Conservation (phyloP, 2,113 vertebrate genomes). For the Hippocampus zosterae region DNA sequence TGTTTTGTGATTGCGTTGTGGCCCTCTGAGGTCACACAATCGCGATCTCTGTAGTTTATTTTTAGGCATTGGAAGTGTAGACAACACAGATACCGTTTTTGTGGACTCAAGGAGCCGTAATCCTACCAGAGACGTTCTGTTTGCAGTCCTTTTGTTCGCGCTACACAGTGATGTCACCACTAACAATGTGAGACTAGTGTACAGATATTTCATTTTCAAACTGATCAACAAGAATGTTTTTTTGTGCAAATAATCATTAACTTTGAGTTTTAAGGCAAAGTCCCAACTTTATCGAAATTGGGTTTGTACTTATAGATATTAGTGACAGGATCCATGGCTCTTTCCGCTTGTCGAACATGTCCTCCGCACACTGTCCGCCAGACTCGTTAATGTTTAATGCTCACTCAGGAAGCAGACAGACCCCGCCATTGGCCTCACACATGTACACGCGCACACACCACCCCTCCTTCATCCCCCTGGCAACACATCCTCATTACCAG, state of each 20-base stretch:
- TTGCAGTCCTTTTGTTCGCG: constrained; percentile 9
- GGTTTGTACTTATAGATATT: background rate
- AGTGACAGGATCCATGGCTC: background rate
- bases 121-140: constrained; percentile 28
- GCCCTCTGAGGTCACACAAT: background rate
- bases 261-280: too few species aligned
- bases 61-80: constrained; percentile 52
- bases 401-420: constrained; percentile 66
- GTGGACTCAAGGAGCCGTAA: constrained; percentile 61
- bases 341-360: constrained; percentile 16
- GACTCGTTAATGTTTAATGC: constrained; percentile 72
- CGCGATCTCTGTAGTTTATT: constrained; percentile 53
- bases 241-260: too few species aligned
- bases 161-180: background rate
- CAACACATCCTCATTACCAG: constrained; percentile 72
- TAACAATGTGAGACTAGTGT: background rate
- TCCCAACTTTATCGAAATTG: too few species aligned
- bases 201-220: background rate
- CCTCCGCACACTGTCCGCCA: constrained; percentile 26
- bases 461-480: constrained; percentile 57
- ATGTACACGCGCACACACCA: constrained; percentile 27
- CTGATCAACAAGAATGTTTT: too few species aligned
- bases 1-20: constrained; percentile 6
- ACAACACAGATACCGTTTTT: constrained; percentile 72
- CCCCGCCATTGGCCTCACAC: constrained; percentile 25